Percentiles rank a stretch among this genome's conserved stretches.
These are phyloP conservation scores for Eremophila alpestris DNA, from an alignment of 2,797 vertebrate genomes.

Conservation along the genomic window DNA sequence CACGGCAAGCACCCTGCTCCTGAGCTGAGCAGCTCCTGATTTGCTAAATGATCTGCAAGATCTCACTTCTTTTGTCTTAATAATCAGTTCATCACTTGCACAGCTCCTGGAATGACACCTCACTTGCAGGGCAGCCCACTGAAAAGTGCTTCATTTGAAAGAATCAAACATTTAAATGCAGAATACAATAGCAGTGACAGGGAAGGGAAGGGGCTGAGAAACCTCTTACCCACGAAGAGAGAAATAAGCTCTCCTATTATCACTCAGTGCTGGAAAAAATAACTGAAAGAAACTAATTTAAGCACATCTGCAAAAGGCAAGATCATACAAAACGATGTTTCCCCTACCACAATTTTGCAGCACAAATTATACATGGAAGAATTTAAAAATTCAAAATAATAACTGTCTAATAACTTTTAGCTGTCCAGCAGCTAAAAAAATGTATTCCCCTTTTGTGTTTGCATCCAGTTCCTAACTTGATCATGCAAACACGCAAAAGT, in stretches of 20 bases:
- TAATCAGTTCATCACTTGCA: background rate
- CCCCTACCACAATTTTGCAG: background rate
- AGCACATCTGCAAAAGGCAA: background rate
- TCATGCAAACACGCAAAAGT: fast-evolving
- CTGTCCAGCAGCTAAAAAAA: background rate
- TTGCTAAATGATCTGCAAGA: background rate
- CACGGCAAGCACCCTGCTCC: background rate
- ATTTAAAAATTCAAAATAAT: background rate
- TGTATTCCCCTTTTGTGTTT: background rate
- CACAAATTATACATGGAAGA: background rate
- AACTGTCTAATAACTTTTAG: too few relatives aligned
- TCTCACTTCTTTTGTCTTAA: background rate
- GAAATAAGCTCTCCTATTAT: background rate
- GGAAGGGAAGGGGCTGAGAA: background rate
- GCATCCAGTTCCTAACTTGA: fast-evolving
- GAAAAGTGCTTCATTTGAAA: background rate
- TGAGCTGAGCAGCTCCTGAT: background rate
- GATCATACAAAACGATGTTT: fast-evolving
- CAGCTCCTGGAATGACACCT: constrained; percentile 38
- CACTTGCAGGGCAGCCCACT: constrained; percentile 15
- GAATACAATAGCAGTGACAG: background rate
- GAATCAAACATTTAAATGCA: background rate
- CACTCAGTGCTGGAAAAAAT: fast-evolving
- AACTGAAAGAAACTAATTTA: background rate
- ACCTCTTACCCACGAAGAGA: background rate